Evolutionary conservation across 2,888 invertebrate genomes (phyloP).

Genomic region (Cactoblastis cactorum): DNA sequence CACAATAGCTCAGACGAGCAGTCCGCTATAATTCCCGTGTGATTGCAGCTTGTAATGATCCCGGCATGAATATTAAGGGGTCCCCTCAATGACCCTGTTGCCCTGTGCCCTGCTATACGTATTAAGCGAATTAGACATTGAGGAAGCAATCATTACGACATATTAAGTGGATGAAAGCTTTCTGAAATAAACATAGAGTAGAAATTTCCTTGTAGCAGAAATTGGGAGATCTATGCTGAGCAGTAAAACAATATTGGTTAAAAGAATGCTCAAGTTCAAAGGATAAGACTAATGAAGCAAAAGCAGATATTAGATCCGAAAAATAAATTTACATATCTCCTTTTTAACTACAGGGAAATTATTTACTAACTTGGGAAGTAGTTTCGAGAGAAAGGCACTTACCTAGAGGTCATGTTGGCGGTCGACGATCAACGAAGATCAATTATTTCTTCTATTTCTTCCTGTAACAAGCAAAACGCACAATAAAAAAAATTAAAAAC

Average conservation of each 20-base stretch:
- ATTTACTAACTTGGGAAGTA: neutral
- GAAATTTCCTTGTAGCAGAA: too few species aligned
- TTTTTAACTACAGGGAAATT: too few species aligned
- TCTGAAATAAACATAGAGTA: too few species aligned
- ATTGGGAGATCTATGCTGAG: too few species aligned
- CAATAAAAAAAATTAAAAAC: neutral
- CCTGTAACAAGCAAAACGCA: slow-evolving; percentile 44
- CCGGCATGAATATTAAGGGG: neutral
- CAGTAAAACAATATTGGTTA: too few species aligned
- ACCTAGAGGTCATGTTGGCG: slow-evolving; percentile 59
- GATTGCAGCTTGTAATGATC: neutral
- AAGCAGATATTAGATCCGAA: too few species aligned
- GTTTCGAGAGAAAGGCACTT: slow-evolving; percentile 26
- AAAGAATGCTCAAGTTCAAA: too few species aligned
- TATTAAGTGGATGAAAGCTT: too few species aligned
- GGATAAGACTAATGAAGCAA: too few species aligned
- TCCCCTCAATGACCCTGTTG: neutral
- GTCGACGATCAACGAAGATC: slow-evolving; percentile 30
- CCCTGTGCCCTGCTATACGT: neutral
- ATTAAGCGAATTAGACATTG: neutral
- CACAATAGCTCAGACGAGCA: neutral
- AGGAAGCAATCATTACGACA: neutral
- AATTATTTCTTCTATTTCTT: slow-evolving; percentile 28
- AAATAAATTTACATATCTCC: too few species aligned
- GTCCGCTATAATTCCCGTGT: neutral